A percentile compares a stretch with the other conserved stretches of the same genome.
Evolutionary conservation across 2,888 invertebrate species (phyloP).

Genomic region (Subacronicta megacephala): DNA sequence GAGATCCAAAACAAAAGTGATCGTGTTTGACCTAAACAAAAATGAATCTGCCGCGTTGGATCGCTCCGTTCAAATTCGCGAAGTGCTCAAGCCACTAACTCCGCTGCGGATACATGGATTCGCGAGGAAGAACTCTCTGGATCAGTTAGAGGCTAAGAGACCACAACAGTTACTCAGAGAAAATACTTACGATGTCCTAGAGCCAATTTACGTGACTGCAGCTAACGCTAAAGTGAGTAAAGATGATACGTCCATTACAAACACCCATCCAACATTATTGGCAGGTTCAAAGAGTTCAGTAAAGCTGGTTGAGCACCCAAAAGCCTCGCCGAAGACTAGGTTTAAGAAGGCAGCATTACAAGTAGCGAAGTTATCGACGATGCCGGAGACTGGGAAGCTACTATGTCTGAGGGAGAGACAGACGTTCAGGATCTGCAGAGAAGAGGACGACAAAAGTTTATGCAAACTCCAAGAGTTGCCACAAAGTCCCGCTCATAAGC

Average conservation of each 20-base stretch:
- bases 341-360: constrained; percentile 83
- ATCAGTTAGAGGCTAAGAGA: constrained; percentile 65
- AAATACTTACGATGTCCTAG: constrained; percentile 85
- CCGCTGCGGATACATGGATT: constrained; percentile 77
- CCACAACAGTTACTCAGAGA: constrained; percentile 81
- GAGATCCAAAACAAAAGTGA: constrained; percentile 78
- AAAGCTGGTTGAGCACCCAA: constrained; percentile 38
- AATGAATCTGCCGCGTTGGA: constrained; percentile 55
- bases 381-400: constrained; percentile 82
- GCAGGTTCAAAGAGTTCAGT: constrained; percentile 21
- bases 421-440: constrained; percentile 67
- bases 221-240: constrained; percentile 63
- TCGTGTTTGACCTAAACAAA: constrained; percentile 79
- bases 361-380: constrained; percentile 78
- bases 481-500: constrained; percentile 74
- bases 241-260: constrained; percentile 53
- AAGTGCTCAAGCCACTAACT: constrained; percentile 81
- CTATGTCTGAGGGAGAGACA: constrained; percentile 80
- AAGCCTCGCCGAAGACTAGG: constrained; percentile 79
- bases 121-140: constrained; percentile 68
- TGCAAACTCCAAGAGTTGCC: constrained; percentile 75
- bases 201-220: constrained; percentile 77
- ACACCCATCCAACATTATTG: constrained; percentile 16
- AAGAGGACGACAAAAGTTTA: constrained; percentile 62
- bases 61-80: constrained; percentile 70